These are phyloP conservation scores for Tauraco erythrolophus DNA, from an alignment of 2,113 vertebrate species.

Conservation along the genomic window DNA sequence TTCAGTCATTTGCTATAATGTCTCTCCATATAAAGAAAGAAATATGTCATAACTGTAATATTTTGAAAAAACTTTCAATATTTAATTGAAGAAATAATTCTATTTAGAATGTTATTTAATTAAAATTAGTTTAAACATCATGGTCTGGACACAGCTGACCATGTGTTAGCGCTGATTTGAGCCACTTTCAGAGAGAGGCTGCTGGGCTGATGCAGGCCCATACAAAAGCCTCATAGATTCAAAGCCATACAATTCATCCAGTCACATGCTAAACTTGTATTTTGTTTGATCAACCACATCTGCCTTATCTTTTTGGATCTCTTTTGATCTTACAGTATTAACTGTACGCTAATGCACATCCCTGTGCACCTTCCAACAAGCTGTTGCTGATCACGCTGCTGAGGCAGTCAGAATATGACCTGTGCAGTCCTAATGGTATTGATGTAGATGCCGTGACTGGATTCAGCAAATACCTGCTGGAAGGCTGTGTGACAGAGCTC, in stretches of 20 bases:
- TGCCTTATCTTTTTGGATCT: background rate
- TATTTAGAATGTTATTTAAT: background rate
- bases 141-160: background rate
- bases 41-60: background rate
- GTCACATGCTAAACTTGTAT: background rate
- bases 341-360: background rate
- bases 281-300: background rate
- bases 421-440: no score
- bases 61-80: background rate
- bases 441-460: accelerated
- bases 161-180: background rate
- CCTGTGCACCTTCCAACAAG: background rate
- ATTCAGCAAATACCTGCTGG: background rate
- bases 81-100: background rate
- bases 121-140: background rate
- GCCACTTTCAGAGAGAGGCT: background rate
- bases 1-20: background rate
- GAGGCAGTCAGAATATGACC: background rate
- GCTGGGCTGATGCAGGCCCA: background rate
- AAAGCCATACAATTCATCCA: background rate
- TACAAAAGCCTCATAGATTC: background rate
- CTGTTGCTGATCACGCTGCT: background rate
- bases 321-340: background rate
- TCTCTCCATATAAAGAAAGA: background rate
- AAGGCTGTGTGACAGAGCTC: background rate